phyloP scores from a whole-genome alignment of 2,888 invertebrate genomes.

The Drosophila anomalata region DNA sequence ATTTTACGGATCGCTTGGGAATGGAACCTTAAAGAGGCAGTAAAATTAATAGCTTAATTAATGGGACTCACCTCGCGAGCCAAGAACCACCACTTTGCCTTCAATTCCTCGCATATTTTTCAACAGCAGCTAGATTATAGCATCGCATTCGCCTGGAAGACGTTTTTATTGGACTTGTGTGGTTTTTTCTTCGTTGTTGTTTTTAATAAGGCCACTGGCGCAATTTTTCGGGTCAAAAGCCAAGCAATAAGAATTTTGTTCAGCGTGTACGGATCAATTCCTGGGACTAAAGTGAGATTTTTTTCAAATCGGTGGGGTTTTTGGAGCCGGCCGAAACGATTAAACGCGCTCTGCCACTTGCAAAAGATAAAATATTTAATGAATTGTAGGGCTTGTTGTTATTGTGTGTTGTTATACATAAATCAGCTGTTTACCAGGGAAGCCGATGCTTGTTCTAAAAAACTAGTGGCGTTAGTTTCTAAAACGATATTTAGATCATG shows the following conservation, averaged over 20 bases:
- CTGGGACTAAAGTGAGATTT: conserved; percentile 12
- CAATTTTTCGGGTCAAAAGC: background rate
- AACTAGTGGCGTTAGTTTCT: background rate
- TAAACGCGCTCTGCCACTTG: conserved; percentile 20
- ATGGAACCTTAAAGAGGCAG: conserved; percentile 46
- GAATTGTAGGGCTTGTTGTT: conserved; percentile 41
- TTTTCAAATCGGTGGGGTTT: conserved; percentile 33
- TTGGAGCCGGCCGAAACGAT: conserved; percentile 4
- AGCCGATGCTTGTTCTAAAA: background rate
- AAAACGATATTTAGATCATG: background rate
- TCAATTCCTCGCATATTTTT: conserved; percentile 89
- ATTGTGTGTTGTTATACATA: conserved; percentile 37
- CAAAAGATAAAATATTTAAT: conserved; percentile 44
- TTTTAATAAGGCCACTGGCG: conserved; percentile 20
- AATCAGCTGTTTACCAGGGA: conserved; percentile 42
- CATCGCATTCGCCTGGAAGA: conserved; percentile 20
- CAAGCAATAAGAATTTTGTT: background rate
- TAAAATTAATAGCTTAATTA: conserved; percentile 31
- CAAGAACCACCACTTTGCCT: conserved; percentile 94
- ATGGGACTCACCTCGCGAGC: conserved; percentile 88
- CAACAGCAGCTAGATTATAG: conserved; percentile 13
- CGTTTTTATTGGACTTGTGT: conserved; percentile 11
- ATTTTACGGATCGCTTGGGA: conserved; percentile 29
- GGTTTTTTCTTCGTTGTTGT: conserved; percentile 21
- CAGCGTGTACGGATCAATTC: background rate